Percentiles rank a stretch among this genome's conserved stretches.
Evolutionary conservation across 1,140 invertebrate species (phyloP).

Genomic region (Drosophila dunni): DNA sequence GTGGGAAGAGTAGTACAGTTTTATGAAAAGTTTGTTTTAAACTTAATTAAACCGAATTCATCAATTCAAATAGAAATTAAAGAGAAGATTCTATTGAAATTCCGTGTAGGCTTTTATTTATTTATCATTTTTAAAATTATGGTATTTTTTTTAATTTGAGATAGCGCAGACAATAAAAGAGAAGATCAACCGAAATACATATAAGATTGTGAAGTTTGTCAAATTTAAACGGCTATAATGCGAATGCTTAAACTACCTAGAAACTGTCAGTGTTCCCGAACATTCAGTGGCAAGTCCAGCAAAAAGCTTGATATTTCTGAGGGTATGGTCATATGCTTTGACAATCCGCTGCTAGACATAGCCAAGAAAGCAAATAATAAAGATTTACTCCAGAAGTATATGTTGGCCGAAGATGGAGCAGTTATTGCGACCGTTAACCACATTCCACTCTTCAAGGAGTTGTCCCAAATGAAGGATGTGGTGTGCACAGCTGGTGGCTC

Average conservation of each 20-base stretch:
- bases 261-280: background rate
- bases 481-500: conserved; percentile 91
- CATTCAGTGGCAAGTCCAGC: background rate
- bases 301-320: conserved; percentile 41
- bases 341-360: conserved; percentile 71
- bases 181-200: background rate
- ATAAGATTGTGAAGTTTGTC: background rate
- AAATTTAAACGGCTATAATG: background rate
- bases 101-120: background rate
- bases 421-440: conserved; percentile 97
- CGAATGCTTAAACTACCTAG: background rate
- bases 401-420: conserved; percentile 94
- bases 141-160: background rate
- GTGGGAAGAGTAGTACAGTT: too few species aligned
- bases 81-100: too few species aligned
- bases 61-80: too few species aligned
- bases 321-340: conserved; percentile 57
- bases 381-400: conserved; percentile 90
- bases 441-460: conserved; percentile 87
- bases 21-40: too few species aligned
- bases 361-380: conserved; percentile 42
- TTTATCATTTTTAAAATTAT: background rate
- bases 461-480: conserved; percentile 88
- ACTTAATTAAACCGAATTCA: too few species aligned
- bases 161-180: too few species aligned